Evolutionary conservation across 2,888 invertebrate species (phyloP).

Genomic region (Megastigmus dorsalis): DNA sequence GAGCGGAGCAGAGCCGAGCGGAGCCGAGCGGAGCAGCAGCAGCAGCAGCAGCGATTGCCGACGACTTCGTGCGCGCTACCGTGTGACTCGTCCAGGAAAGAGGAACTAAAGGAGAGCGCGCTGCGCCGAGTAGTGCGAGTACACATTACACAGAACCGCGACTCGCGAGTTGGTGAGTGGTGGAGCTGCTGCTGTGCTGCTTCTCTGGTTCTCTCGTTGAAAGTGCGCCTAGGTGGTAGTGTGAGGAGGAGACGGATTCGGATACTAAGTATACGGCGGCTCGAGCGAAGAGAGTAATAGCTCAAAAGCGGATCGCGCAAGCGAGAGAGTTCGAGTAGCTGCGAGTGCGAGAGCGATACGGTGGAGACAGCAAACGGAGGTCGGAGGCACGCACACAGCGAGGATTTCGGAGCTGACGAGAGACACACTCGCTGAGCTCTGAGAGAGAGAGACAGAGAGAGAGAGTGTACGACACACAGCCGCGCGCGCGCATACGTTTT

Average conservation of each 20-base stretch:
- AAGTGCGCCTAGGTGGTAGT: background rate
- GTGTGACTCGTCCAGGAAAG: slow-evolving; percentile 12
- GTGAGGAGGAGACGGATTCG: background rate
- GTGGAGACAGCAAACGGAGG: background rate
- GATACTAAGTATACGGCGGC: background rate
- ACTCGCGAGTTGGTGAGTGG: too few relatives aligned
- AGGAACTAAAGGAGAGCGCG: background rate
- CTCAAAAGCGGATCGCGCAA: too few relatives aligned
- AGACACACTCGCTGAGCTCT: background rate
- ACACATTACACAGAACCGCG: too few relatives aligned
- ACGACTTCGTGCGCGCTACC: slow-evolving; percentile 11
- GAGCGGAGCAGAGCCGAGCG: too few relatives aligned
- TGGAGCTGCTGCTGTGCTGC: background rate
- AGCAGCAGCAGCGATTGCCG: background rate
- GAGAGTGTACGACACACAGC: background rate
- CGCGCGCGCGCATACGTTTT: slow-evolving; percentile 7
- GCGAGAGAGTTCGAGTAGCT: background rate
- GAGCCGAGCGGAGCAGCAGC: too few relatives aligned
- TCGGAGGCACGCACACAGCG: background rate
- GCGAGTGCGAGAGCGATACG: too few relatives aligned
- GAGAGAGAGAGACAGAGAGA: slow-evolving; percentile 2
- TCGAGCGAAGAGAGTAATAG: slow-evolving; percentile 9
- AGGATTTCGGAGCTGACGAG: too few relatives aligned
- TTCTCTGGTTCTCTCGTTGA: background rate
- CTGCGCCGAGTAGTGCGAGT: too few relatives aligned